Conservation (phyloP, 2,113 vertebrate species). For the Jaculus jaculus region DNA sequence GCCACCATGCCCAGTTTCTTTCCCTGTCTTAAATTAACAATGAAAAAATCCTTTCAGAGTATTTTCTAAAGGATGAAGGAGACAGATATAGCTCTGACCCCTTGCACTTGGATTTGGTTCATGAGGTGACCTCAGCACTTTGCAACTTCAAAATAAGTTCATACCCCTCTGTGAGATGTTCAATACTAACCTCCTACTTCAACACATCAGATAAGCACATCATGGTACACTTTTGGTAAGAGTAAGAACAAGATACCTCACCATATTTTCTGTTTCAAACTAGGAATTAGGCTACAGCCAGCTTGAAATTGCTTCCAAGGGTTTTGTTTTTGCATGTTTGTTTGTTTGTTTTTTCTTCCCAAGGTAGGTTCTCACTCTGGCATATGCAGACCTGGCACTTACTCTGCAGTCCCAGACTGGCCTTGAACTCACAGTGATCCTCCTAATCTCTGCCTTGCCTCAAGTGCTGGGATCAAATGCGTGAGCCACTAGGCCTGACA, state of each 20-base stretch:
- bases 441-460: no score
- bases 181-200: not conserved
- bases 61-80: not conserved
- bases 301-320: not conserved
- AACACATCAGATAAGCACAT: not conserved
- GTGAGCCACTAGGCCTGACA: no score
- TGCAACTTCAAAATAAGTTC: not conserved
- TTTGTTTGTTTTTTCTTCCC: no score
- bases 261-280: not conserved
- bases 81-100: not conserved
- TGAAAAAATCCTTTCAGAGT: constrained; percentile 34
- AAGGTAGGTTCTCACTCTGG: no score
- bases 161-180: not conserved
- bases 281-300: not conserved
- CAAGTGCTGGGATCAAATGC: no score
- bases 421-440: no score
- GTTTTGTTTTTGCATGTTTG: no score
- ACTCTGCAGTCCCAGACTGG: no score
- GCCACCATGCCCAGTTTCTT: not conserved
- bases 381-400: no score
- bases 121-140: not conserved
- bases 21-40: constrained; percentile 10
- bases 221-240: not conserved
- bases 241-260: not conserved
- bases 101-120: not conserved